Percentiles rank a stretch among this genome's conserved stretches.
Evolutionary conservation across 2,888 invertebrate species (phyloP).

Genomic region (Heliconius erato): DNA sequence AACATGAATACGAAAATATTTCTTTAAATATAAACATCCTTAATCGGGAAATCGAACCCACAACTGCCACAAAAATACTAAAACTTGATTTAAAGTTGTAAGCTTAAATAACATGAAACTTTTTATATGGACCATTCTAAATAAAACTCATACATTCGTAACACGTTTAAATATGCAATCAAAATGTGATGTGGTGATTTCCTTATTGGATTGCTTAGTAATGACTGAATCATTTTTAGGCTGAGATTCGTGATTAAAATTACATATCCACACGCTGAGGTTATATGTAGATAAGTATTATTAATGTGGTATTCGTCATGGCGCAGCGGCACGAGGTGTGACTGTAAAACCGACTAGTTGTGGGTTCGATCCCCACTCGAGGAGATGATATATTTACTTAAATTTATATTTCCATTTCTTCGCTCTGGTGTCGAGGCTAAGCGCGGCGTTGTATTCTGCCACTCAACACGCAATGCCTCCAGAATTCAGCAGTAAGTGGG

Average conservation of each 20-base stretch:
- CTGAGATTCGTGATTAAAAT: slow-evolving; percentile 2
- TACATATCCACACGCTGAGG: neutral
- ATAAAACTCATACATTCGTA: slow-evolving; percentile 10
- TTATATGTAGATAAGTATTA: neutral
- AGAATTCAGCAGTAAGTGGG: no score
- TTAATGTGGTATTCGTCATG: neutral
- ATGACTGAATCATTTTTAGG: slow-evolving; percentile 23
- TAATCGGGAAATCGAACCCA: neutral
- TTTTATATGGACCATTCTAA: slow-evolving; percentile 6
- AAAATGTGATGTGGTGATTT: slow-evolving; percentile 35
- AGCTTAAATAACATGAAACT: neutral
- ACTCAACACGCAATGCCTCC: no score
- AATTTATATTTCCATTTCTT: no score
- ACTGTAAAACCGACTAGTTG: no score
- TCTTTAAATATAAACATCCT: neutral
- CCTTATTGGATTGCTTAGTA: slow-evolving; percentile 42
- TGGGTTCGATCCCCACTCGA: no score
- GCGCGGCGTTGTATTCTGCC: no score
- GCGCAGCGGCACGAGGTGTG: no score
- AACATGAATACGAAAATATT: neutral
- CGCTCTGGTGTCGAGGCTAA: no score
- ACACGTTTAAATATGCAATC: slow-evolving; percentile 34
- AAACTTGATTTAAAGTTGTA: neutral
- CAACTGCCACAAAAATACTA: slow-evolving; percentile 5
- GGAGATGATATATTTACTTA: no score